Conservation (phyloP, 2,888 invertebrate genomes). For the Saturnia japonica region DNA sequence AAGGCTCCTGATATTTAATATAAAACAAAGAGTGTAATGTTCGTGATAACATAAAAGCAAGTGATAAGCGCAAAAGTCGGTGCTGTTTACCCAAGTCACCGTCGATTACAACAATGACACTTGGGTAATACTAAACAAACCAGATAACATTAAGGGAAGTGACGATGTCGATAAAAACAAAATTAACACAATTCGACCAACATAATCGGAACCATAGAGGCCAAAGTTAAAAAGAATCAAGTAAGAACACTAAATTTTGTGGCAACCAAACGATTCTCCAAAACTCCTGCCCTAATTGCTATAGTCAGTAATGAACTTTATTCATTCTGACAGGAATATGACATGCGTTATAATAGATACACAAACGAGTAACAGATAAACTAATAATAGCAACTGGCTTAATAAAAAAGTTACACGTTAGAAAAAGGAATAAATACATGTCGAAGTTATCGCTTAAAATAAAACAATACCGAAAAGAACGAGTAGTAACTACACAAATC, state of each 20-base stretch:
- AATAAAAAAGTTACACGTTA: too few relatives aligned
- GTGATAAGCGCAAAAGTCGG: slow-evolving; percentile 41
- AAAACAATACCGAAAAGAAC: not conserved
- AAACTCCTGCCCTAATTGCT: too few relatives aligned
- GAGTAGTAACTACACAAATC: not conserved
- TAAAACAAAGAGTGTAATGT: slow-evolving; percentile 22
- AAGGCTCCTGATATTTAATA: not conserved
- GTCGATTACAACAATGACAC: slow-evolving; percentile 40
- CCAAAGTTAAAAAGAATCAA: not conserved
- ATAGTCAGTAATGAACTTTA: too few relatives aligned
- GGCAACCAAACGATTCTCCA: not conserved
- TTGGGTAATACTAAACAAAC: slow-evolving; percentile 36
- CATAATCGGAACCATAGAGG: not conserved
- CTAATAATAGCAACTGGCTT: too few relatives aligned
- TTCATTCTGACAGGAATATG: too few relatives aligned
- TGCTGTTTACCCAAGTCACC: slow-evolving; percentile 44
- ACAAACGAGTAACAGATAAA: not conserved
- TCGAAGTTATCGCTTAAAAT: not conserved
- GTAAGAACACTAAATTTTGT: too few relatives aligned
- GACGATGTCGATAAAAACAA: not conserved
- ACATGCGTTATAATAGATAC: too few relatives aligned
- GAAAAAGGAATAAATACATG: not conserved
- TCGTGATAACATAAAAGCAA: slow-evolving; percentile 32
- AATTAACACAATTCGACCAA: not conserved
- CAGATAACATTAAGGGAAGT: slow-evolving; percentile 20